phyloP scores from a whole-genome alignment of 1,140 invertebrate genomes.

The Penaeus chinensis region DNA sequence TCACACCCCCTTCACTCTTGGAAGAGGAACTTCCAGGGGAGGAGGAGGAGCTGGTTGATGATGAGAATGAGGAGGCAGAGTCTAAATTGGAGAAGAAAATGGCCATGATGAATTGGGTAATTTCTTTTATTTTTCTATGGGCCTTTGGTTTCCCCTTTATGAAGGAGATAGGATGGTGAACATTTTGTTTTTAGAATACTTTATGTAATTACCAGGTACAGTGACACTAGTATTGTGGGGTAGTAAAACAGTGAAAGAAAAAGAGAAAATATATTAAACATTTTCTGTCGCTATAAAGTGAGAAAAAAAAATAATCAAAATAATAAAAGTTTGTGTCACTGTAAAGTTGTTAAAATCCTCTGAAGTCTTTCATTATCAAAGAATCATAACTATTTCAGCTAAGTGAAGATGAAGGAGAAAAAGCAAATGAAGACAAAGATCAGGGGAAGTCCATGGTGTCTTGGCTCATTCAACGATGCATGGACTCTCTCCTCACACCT shows the following conservation, averaged over 20 bases:
- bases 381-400: conserved; percentile 17
- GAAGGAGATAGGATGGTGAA: no score
- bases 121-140: no score
- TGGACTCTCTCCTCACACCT: conserved; percentile 46
- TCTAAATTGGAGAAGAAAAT: conserved; percentile 25
- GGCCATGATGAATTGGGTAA: conserved; percentile 41
- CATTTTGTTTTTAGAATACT: no score
- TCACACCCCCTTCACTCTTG: conserved; percentile 12
- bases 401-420: conserved; percentile 43
- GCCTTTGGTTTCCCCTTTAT: no score
- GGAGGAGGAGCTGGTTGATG: conserved; percentile 49
- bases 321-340: not conserved
- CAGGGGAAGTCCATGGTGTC: conserved; percentile 47
- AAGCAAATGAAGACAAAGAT: not conserved
- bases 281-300: no score
- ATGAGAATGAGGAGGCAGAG: conserved; percentile 6
- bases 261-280: no score
- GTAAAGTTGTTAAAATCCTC: no score
- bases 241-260: no score
- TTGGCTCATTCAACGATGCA: conserved; percentile 49
- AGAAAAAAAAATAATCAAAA: not conserved
- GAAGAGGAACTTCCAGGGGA: conserved; percentile 51
- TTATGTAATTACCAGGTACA: no score
- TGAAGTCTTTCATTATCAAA: not conserved
- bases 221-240: no score